These are phyloP conservation scores for Solenopsis fugax DNA, from an alignment of 1,140 invertebrate genomes.

Conservation along the genomic window DNA sequence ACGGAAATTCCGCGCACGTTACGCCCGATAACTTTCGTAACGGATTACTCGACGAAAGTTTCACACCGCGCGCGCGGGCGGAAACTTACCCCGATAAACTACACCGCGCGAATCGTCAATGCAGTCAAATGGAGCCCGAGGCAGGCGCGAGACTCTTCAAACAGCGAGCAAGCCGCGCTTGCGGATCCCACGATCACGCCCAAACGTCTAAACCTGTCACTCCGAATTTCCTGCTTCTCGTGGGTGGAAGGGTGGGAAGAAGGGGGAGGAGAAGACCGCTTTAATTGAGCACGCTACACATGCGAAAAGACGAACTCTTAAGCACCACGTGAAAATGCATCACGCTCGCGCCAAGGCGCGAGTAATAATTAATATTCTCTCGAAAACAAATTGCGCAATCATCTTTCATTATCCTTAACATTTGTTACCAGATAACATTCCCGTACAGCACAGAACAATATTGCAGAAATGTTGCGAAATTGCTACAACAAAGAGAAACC, in stretches of 20 bases:
- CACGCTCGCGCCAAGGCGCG: background rate
- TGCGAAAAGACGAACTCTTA: conserved; percentile 7
- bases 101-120: conserved; percentile 73
- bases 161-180: conserved; percentile 39
- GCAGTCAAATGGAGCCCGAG: conserved; percentile 73
- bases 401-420: background rate
- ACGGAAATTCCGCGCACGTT: conserved; percentile 82
- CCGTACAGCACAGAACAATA: no score
- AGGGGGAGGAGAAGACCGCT: background rate
- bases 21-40: conserved; percentile 82
- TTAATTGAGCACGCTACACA: conserved; percentile 21
- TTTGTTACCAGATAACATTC: background rate
- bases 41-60: conserved; percentile 81
- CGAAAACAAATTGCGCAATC: background rate
- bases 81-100: conserved; percentile 71
- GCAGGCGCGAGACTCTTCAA: conserved; percentile 41
- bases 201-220: conserved; percentile 28
- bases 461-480: no score
- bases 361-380: background rate
- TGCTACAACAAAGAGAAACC: background rate
- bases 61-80: conserved; percentile 59
- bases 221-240: background rate
- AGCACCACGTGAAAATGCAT: background rate
- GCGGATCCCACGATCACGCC: conserved; percentile 41
- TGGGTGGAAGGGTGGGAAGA: background rate